These are phyloP conservation scores for Cremastinae sp. DNA, from an alignment of 2,888 invertebrate species.

Conservation along the genomic window DNA sequence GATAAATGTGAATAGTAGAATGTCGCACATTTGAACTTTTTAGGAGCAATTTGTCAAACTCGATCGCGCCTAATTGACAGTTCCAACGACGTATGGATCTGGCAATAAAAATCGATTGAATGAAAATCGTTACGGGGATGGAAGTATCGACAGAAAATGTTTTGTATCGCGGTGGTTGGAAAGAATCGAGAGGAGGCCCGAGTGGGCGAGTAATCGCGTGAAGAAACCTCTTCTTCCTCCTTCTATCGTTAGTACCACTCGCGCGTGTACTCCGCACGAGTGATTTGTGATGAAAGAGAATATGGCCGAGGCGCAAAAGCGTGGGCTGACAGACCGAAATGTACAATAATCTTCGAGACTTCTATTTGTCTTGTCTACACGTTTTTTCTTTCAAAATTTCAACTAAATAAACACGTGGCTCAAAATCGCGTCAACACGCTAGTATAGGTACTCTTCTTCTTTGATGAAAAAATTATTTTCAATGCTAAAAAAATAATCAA, in stretches of 20 bases:
- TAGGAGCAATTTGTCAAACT: constrained; percentile 23
- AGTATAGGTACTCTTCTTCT: too few relatives aligned
- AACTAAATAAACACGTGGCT: constrained; percentile 12
- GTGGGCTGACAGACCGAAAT: constrained; percentile 48
- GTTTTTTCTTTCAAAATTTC: constrained; percentile 4
- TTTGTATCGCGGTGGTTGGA: constrained; percentile 31
- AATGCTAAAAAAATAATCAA: not conserved
- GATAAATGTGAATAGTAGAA: too few relatives aligned
- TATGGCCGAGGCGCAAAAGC: constrained; percentile 38
- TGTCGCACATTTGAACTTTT: too few relatives aligned
- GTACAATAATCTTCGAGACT: not conserved
- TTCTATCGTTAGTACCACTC: constrained; percentile 17
- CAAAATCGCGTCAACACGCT: too few relatives aligned
- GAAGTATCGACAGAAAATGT: constrained; percentile 21
- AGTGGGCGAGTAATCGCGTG: constrained; percentile 49
- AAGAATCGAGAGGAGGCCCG: constrained; percentile 19
- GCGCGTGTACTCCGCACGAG: constrained; percentile 16
- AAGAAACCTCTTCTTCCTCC: constrained; percentile 35
- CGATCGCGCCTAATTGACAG: constrained; percentile 45
- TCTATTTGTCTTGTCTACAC: not conserved
- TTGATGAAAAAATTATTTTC: not conserved
- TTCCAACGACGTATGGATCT: constrained; percentile 15
- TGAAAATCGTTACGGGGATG: constrained; percentile 20
- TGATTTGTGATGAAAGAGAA: constrained; percentile 53
- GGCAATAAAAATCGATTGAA: constrained; percentile 12